Percentiles rank a stretch among this genome's conserved stretches.
Conservation (phyloP, 2,797 vertebrate genomes). For the Neopelma chrysocephalum region DNA sequence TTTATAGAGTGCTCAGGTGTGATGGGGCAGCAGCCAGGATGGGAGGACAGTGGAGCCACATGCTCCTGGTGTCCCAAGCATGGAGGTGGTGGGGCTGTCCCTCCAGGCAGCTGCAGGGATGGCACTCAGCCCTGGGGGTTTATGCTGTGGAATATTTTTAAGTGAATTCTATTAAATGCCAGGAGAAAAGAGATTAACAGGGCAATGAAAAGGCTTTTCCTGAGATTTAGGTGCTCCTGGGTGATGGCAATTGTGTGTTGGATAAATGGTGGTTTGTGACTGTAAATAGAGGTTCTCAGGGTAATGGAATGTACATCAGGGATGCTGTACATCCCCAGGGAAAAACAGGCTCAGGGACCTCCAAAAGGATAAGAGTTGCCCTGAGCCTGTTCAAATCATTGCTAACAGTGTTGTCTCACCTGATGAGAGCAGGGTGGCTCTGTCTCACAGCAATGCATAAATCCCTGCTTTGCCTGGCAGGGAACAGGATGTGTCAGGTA, state of each 20-base stretch:
- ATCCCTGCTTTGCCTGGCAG: not conserved
- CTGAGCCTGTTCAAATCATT: not conserved
- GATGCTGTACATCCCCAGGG: not conserved
- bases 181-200: not conserved
- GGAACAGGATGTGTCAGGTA: not conserved
- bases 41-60: fast-evolving
- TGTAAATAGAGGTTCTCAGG: constrained; percentile 4
- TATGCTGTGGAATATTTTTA: not conserved
- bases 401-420: not conserved
- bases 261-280: not conserved
- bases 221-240: constrained; percentile 23
- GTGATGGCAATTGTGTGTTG: not conserved
- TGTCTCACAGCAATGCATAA: not conserved
- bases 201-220: not conserved
- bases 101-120: not conserved
- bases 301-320: not conserved
- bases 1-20: not conserved
- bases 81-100: fast-evolving
- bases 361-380: not conserved
- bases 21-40: not conserved
- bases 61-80: fast-evolving
- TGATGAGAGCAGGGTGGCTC: not conserved
- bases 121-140: not conserved
- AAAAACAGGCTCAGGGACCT: not conserved
- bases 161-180: not conserved